Percentiles rank a stretch among this genome's conserved stretches.
phyloP scores from a whole-genome alignment of 2,888 invertebrate species.

The Rhyacophila evoluta region DNA sequence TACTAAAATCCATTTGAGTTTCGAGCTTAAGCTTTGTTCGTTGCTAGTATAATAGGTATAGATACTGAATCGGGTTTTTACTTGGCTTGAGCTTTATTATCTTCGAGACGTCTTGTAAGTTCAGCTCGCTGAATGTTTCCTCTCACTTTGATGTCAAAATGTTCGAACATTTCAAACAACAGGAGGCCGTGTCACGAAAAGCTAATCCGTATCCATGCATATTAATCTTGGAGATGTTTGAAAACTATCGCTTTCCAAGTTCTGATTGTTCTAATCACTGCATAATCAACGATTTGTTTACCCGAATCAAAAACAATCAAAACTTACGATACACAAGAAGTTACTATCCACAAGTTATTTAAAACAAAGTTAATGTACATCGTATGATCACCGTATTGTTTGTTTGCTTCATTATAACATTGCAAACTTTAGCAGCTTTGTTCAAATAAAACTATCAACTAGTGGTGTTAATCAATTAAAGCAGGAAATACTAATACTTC shows the following conservation, averaged over 20 bases:
- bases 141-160: no score
- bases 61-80: no score
- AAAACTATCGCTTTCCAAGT: not conserved
- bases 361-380: not conserved
- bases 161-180: no score
- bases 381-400: not conserved
- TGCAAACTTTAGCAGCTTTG: not conserved
- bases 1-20: no score
- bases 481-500: no score
- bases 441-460: not conserved
- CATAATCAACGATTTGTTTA: not conserved
- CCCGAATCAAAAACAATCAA: slow-evolving; percentile 6
- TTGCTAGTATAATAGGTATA: no score
- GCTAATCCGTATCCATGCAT: not conserved
- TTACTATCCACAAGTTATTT: not conserved
- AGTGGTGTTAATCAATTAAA: no score
- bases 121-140: no score
- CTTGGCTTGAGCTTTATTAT: no score
- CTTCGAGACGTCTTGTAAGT: no score
- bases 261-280: not conserved
- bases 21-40: no score
- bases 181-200: no score
- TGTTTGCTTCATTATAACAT: not conserved
- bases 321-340: not conserved
- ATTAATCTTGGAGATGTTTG: not conserved